Conservation (phyloP, 2,113 vertebrate genomes). For the Cranoglanis bouderius region DNA sequence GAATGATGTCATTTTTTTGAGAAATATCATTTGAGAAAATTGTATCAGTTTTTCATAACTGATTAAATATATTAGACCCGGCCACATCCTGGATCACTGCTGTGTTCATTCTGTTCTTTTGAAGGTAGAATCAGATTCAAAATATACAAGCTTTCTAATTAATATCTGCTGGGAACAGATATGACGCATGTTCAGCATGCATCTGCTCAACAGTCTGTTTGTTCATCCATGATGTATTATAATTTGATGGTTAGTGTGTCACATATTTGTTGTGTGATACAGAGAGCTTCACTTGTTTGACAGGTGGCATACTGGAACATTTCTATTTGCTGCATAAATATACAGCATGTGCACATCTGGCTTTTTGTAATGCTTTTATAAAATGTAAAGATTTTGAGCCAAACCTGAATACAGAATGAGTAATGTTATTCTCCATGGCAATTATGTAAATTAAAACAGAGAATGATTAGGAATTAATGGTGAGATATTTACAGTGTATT, state of each 20-base stretch:
- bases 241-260: background rate
- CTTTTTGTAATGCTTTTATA: background rate
- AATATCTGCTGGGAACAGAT: background rate
- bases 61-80: background rate
- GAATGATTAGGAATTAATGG: background rate
- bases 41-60: background rate
- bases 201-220: background rate
- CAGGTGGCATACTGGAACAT: background rate
- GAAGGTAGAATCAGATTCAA: background rate
- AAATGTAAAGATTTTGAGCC: background rate
- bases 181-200: background rate
- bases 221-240: background rate
- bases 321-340: background rate
- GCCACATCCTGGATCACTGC: background rate
- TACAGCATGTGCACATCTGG: background rate
- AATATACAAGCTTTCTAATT: background rate
- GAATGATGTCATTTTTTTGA: background rate
- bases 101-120: background rate
- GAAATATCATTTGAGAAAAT: background rate
- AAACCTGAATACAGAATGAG: slow-evolving; percentile 16
- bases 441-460: slow-evolving; percentile 1
- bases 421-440: background rate
- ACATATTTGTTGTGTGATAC: background rate
- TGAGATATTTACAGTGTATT: background rate
- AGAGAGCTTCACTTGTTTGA: background rate